Evolutionary conservation across 2,888 invertebrate genomes (phyloP).

Genomic region (Alentia gelatinosa): DNA sequence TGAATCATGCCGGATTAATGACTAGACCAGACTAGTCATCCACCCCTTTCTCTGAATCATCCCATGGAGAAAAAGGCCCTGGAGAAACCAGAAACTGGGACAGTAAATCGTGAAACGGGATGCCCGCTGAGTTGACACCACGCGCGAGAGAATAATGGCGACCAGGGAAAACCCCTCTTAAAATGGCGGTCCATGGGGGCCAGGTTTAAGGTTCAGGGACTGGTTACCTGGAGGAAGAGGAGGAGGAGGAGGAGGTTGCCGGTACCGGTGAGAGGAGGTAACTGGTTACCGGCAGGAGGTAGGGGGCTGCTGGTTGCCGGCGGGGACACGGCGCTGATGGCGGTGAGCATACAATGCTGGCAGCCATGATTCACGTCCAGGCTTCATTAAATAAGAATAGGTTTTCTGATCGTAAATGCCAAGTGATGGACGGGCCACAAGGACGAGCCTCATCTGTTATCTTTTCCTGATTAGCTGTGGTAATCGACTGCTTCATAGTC

Average conservation of each 20-base stretch:
- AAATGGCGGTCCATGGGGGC: background rate
- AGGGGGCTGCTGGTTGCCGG: background rate
- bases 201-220: background rate
- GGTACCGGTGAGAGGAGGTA: background rate
- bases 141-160: background rate
- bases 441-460: background rate
- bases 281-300: background rate
- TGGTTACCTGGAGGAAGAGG: background rate
- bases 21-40: background rate
- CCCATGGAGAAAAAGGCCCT: background rate
- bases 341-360: background rate
- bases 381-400: constrained; percentile 8
- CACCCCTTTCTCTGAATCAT: background rate
- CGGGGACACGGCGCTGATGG: background rate
- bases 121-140: background rate
- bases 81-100: background rate
- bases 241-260: background rate
- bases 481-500: too few relatives aligned
- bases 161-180: background rate
- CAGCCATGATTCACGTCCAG: background rate
- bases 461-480: too few relatives aligned
- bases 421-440: background rate
- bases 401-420: background rate
- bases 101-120: background rate
- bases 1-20: background rate